Base-by-base conservation (phyloP, 2,113 vertebrate species). In the Brachionichthys hirsutus region DNA sequence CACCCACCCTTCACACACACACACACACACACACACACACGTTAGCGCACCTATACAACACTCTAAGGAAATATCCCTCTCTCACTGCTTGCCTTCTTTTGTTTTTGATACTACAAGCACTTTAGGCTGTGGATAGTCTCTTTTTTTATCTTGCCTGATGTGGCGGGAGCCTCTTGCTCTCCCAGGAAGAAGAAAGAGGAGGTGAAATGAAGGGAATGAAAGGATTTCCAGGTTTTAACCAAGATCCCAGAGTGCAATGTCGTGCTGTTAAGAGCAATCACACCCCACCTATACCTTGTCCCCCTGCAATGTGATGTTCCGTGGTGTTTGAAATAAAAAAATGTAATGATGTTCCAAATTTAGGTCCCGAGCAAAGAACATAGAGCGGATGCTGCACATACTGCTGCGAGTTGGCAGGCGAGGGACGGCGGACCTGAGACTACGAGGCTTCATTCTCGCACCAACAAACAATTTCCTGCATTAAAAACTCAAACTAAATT, bases 91-190 rank as follows among this genome's bases (percentile, higher is more conserved):
- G 48, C 49, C 43, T 71, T 56, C 71, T 76, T 81, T 69, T 81
- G 49, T 73, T 78, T 80, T 69, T 47, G 40, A 85, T 77, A 75
- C 55, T 81, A 65, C 56, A 83, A 80, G 66, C 77, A 81, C 82
- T 81, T 75, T 43, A 73, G 77, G 75, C 74, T 61, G 72, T 52
- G 50, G 67, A 80, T 70, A 67, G 79, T 56, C 65, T 59, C 70
- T 76, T 83, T 76, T 83, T 78, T 84, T 78, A 81, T 83, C 76
- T 78, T 17, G 15, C 60, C 77, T 57, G 73, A 82, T 81, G 76
- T 54, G 38, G 73, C 46, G 47, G 58, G 66, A 80, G 62, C n/a
- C 54, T 52, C 76, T 76, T 81, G 77, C 82, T 83, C 83, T 81
- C 68, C 67, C 75, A 78, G 75, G 75, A 70, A 81, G 76, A 86